Conservation (phyloP, 2,888 invertebrate species). For the Slavum lentiscoides region DNA sequence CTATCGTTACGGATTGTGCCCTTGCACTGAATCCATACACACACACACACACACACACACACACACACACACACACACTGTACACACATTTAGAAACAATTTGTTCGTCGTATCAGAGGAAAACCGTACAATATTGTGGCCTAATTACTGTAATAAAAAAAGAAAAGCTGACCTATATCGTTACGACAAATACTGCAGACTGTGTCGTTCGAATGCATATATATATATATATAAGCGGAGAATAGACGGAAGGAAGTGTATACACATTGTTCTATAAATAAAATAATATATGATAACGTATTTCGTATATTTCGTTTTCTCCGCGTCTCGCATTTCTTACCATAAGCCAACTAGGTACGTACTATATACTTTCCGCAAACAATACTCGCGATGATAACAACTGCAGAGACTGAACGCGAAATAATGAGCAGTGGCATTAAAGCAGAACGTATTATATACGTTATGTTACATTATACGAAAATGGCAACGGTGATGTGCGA, state of each 20-base stretch:
- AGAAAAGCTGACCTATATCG: conserved; percentile 25
- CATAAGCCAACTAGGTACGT: neutral
- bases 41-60: neutral
- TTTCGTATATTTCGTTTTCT: conserved; percentile 3
- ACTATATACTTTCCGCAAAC: neutral
- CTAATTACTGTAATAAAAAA: conserved; percentile 22
- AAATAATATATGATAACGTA: conserved; percentile 10
- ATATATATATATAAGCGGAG: neutral
- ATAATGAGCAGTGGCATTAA: conserved; percentile 44
- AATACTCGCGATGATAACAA: conserved; percentile 30
- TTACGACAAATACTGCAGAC: neutral
- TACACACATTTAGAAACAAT: neutral
- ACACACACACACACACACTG: too few species aligned
- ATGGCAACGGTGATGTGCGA: conserved; percentile 23
- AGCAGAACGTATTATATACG: conserved; percentile 2
- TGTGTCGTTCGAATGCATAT: neutral
- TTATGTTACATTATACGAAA: neutral
- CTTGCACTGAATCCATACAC: too few species aligned
- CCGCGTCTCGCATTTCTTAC: neutral
- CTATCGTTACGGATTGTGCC: too few species aligned
- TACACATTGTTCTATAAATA: neutral
- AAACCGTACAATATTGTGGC: neutral
- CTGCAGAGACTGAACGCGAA: conserved; percentile 10
- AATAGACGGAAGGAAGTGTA: too few species aligned
- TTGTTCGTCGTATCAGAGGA: neutral